Conservation (phyloP, 2,888 invertebrate species). For the Oxyscelio sp. region DNA sequence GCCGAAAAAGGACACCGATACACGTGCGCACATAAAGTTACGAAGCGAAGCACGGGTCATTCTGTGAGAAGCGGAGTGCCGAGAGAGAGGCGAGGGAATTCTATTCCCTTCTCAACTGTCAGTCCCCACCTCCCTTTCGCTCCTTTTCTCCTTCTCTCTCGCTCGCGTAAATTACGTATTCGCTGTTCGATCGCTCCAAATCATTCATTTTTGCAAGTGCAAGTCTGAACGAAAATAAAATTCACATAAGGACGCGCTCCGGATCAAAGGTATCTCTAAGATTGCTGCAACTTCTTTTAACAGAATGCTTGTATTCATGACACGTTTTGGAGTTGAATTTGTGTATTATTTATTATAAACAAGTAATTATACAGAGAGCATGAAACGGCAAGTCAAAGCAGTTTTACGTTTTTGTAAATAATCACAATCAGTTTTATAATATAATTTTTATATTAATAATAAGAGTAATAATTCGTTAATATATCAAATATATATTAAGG, state of each 20-base stretch:
- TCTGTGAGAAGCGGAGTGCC: background rate
- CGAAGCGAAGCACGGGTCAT: background rate
- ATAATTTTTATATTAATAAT: too few relatives aligned
- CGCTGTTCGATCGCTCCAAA: constrained; percentile 49
- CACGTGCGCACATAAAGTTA: constrained; percentile 3
- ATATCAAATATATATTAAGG: too few relatives aligned
- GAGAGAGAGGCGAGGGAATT: constrained; percentile 20
- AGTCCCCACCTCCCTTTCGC: constrained; percentile 15
- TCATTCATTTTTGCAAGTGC: constrained; percentile 44
- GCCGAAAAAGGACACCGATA: constrained; percentile 10
- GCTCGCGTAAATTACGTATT: constrained; percentile 32
- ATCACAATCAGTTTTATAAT: too few relatives aligned
- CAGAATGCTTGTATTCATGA: too few relatives aligned
- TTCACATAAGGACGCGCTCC: constrained; percentile 16
- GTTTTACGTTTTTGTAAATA: too few relatives aligned
- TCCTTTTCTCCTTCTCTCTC: constrained; percentile 44
- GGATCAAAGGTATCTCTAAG: constrained; percentile 19
- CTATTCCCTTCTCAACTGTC: constrained; percentile 30
- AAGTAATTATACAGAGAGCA: too few relatives aligned
- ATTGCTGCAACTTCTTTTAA: too few relatives aligned
- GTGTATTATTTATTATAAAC: too few relatives aligned
- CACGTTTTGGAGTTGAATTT: too few relatives aligned
- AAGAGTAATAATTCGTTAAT: too few relatives aligned
- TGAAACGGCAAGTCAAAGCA: too few relatives aligned
- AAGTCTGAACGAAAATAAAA: constrained; percentile 30